Percentiles rank a stretch among this genome's conserved stretches.
These are phyloP conservation scores for Didymodactylos carnosus DNA, from an alignment of 2,888 invertebrate genomes.

Conservation along the genomic window DNA sequence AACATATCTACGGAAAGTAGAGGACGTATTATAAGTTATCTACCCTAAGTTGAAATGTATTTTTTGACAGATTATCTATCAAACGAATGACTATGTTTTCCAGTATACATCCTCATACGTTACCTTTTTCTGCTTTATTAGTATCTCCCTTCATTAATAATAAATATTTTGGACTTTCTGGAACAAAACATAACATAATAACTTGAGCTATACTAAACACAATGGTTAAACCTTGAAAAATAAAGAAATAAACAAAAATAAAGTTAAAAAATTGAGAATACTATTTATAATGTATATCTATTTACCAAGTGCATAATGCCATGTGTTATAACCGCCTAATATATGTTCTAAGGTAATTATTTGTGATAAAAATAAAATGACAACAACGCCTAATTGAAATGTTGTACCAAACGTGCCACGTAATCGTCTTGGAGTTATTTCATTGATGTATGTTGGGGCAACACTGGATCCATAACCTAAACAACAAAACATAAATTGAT, in stretches of 20 bases:
- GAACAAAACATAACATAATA: conserved; percentile 73
- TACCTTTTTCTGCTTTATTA: conserved; percentile 60
- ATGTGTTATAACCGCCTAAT: conserved; percentile 73
- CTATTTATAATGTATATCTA: neutral
- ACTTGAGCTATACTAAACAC: conserved; percentile 76
- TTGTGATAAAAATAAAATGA: conserved; percentile 77
- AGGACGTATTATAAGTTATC: too few species aligned
- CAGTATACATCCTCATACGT: too few species aligned
- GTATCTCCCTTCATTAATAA: conserved; percentile 82
- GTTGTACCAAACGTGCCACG: conserved; percentile 63
- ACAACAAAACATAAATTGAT: too few species aligned
- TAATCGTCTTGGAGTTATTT: conserved; percentile 79
- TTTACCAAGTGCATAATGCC: conserved; percentile 68
- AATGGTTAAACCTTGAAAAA: conserved; percentile 52
- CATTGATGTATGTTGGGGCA: conserved; percentile 96
- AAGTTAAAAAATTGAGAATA: neutral
- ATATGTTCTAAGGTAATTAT: conserved; percentile 84
- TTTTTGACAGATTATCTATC: too few species aligned
- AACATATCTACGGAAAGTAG: too few species aligned
- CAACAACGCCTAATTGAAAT: conserved; percentile 85
- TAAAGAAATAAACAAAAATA: too few species aligned
- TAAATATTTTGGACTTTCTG: conserved; percentile 82
- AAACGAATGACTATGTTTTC: too few species aligned
- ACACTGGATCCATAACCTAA: conserved; percentile 63
- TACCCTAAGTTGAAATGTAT: too few species aligned